A percentile compares a stretch with the other conserved stretches of the same genome.
Conservation (phyloP, 2,797 vertebrate genomes). For the Florisuga fusca region DNA sequence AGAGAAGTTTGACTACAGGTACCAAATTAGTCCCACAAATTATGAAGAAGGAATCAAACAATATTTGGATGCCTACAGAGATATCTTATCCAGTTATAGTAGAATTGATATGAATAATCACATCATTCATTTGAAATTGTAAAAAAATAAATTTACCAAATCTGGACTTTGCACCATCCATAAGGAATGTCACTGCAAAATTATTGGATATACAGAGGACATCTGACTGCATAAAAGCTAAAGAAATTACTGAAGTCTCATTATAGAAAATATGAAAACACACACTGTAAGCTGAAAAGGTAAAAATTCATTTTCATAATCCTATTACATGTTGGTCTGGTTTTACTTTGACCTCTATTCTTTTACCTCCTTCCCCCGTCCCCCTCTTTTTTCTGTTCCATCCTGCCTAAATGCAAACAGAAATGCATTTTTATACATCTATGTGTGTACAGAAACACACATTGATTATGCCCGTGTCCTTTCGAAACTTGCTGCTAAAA, state of each 20-base stretch:
- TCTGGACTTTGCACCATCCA: background rate
- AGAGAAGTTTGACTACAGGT: background rate
- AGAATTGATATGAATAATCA: background rate
- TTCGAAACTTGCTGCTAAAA: background rate
- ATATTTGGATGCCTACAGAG: background rate
- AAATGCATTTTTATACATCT: rapidly evolving
- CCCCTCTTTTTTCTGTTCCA: background rate
- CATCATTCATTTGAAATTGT: background rate
- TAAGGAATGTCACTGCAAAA: background rate
- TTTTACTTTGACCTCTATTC: background rate
- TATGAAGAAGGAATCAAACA: background rate
- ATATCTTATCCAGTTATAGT: background rate
- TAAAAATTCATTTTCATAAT: background rate
- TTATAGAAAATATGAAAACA: background rate
- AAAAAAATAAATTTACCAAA: background rate
- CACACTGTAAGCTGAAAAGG: background rate
- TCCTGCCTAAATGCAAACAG: background rate
- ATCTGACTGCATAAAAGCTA: background rate
- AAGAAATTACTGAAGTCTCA: background rate
- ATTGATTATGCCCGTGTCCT: rapidly evolving
- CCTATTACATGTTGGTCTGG: background rate
- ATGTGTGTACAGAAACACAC: background rate
- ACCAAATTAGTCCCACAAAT: background rate
- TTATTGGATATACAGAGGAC: background rate
- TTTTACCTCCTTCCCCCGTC: background rate